These are phyloP conservation scores for Cataglyphis livida DNA, from an alignment of 2,888 invertebrate genomes.

Conservation along the genomic window DNA sequence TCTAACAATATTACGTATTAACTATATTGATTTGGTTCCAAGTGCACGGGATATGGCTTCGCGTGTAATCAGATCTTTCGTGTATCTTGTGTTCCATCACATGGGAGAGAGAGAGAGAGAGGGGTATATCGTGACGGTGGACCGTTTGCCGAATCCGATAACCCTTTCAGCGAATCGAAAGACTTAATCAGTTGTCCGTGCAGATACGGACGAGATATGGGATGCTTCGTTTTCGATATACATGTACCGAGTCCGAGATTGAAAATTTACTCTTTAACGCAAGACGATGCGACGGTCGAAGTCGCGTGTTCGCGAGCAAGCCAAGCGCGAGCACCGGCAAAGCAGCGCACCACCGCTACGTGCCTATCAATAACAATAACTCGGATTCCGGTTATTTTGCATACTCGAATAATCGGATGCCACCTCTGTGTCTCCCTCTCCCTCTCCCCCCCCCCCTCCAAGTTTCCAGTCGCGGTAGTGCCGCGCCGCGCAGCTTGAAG, in stretches of 20 bases:
- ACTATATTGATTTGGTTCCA: constrained; percentile 22
- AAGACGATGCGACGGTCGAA: constrained; percentile 24
- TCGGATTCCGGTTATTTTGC: constrained; percentile 71
- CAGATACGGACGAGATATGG: constrained; percentile 49
- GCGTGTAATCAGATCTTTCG: constrained; percentile 50
- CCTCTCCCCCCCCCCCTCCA: background rate
- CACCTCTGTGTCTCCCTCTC: background rate
- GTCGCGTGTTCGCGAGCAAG: constrained; percentile 22
- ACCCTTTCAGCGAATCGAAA: constrained; percentile 52
- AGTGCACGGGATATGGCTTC: constrained; percentile 1
- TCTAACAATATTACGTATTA: background rate
- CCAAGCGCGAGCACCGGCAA: background rate
- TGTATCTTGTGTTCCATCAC: constrained; percentile 43
- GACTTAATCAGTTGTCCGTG: constrained; percentile 49
- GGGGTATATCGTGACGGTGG: constrained; percentile 47
- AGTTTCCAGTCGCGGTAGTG: constrained; percentile 57
- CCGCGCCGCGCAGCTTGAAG: constrained; percentile 23
- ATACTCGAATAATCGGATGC: constrained; percentile 74
- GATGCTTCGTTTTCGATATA: constrained; percentile 23
- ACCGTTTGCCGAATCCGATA: constrained; percentile 45
- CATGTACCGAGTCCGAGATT: constrained; percentile 5
- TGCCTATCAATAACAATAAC: constrained; percentile 71
- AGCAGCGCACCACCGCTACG: constrained; percentile 20
- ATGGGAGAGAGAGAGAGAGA: background rate
- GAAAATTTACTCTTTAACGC: constrained; percentile 30